Evolutionary conservation across 2,113 vertebrate species (phyloP).

Genomic region (Corydoras maculifer): DNA sequence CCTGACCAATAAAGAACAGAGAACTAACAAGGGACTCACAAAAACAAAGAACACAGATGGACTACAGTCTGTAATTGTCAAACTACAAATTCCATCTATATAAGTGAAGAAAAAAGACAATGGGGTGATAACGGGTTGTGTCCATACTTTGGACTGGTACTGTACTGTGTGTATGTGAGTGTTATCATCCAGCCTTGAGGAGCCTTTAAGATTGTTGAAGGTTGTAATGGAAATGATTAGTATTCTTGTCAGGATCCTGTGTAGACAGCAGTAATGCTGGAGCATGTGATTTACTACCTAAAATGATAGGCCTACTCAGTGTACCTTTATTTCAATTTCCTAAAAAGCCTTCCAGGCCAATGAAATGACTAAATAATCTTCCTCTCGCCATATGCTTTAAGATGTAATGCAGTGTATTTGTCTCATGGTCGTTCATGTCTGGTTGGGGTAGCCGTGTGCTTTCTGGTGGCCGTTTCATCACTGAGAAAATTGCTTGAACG

Average conservation of each 20-base stretch:
- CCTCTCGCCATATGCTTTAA: neutral
- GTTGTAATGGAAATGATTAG: neutral
- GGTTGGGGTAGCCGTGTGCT: constrained; percentile 1
- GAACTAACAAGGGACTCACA: too few species aligned
- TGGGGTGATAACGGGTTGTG: too few species aligned
- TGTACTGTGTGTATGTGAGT: too few species aligned
- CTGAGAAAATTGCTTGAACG: constrained; percentile 13
- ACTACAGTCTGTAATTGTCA: too few species aligned
- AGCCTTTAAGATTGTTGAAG: neutral
- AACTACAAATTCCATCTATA: too few species aligned
- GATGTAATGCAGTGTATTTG: constrained; percentile 14
- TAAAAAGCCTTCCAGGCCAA: neutral
- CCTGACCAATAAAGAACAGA: too few species aligned
- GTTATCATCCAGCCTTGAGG: too few species aligned
- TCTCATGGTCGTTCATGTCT: neutral
- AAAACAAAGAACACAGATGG: too few species aligned
- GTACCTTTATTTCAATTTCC: constrained; percentile 4
- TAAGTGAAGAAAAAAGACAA: too few species aligned
- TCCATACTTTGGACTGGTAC: too few species aligned
- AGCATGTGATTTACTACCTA: constrained; percentile 1
- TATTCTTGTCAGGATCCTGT: neutral
- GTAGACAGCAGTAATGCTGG: neutral
- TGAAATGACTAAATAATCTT: constrained; percentile 15
- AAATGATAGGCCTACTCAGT: neutral
- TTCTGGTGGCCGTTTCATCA: constrained; percentile 22